Evolutionary conservation across 2,888 invertebrate species (phyloP), one percentile per base, ranked within the genome.

Genomic region (Caenorhabditis sulstoni): DNA sequence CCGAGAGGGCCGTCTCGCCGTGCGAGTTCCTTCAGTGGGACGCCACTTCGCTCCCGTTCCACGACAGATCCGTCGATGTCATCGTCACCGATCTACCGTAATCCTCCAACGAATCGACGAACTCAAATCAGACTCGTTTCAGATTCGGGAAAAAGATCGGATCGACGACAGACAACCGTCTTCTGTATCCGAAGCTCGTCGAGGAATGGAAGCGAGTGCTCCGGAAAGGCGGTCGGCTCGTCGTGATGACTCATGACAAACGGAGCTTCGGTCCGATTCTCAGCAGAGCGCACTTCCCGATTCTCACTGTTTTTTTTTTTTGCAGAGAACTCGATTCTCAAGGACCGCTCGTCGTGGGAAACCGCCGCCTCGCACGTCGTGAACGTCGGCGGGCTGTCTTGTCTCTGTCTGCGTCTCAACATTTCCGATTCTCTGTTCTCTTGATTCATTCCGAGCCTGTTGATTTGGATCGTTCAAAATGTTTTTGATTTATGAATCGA

Each of bases 41-140:
- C 89, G 91, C 91, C 0, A 90, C 90, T 1, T 84, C 89, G 23
- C 88, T 93, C 65, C 93, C 93, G 8, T 85, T 93, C 14, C 90
- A 88, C 67, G 91, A 92, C 84, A 90, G 91, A 2, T 91, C 89
- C 53, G 91, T 93, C 1, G 93, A 93, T 87, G 91, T 92, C 11
- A 91, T 93, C 77, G 91, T 93, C 45, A 92, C 93, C 8, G 93
- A 93, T 86, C 86, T 93, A 77, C 88, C 87, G 65, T 83, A 44
- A 57, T 29, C 29, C 29, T 29, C 29, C 7, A 3, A 7, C 29
- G 4, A 29, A 3, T 29, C 29, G 29, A 29, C 3, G 3, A 7
- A 3, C 29, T 29, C 7, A 7, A 29, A 5, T 29, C 29, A 11
- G 18, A 5, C 12, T 18, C 14, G 12, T 47, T 81, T 59, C 39